Evolutionary conservation across 2,888 invertebrate genomes (phyloP).

Genomic region (Ochropleura plecta): DNA sequence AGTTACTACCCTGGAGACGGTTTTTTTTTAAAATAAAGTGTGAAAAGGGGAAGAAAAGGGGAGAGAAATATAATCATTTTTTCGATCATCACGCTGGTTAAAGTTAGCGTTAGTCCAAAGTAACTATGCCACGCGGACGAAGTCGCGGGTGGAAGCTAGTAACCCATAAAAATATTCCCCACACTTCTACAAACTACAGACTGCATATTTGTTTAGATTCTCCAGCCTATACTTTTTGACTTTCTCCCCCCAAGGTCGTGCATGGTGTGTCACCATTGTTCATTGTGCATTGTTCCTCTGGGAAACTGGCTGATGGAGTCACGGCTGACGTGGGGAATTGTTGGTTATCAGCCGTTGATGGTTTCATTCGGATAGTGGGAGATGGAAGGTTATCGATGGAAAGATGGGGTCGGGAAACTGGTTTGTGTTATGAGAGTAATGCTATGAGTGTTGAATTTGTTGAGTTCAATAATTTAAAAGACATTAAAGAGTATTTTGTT

Average conservation of each 20-base stretch:
- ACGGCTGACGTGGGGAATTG: constrained; percentile 35
- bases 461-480: no score
- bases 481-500: no score
- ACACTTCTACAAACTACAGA: not conserved
- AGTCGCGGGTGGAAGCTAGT: not conserved
- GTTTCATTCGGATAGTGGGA: constrained; percentile 32
- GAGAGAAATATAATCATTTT: no score
- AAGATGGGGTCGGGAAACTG: constrained; percentile 14
- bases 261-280: constrained; percentile 65
- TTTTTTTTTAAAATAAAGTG: no score
- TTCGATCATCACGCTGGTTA: no score
- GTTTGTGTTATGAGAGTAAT: not conserved
- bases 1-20: no score
- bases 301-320: constrained; percentile 46
- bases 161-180: constrained; percentile 2
- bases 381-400: constrained; percentile 25
- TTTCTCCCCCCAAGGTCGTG: constrained; percentile 71
- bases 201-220: constrained; percentile 42
- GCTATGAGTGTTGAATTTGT: not conserved
- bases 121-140: no score
- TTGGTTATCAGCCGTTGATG: constrained; percentile 37
- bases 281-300: constrained; percentile 69
- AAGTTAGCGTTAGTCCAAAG: no score
- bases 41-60: no score
- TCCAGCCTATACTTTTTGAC: constrained; percentile 40